Conservation (phyloP, 2,113 vertebrate genomes). For the Poeciliopsis occidentalis region DNA sequence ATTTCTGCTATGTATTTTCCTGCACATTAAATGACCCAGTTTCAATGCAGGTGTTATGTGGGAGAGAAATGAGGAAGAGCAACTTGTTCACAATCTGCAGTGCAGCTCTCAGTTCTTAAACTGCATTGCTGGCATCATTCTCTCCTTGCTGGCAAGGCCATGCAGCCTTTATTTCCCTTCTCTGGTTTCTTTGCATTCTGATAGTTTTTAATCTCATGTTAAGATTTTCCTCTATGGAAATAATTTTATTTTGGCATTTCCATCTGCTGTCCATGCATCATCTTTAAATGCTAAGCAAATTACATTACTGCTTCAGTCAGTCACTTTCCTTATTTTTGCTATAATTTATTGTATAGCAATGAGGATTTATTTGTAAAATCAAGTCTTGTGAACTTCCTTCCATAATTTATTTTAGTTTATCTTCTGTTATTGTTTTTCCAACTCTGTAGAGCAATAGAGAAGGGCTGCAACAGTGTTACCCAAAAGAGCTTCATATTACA, state of each 20-base stretch:
- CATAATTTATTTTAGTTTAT: too few species aligned
- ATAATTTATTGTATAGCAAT: too few species aligned
- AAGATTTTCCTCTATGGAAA: not conserved
- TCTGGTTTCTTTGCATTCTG: constrained; percentile 34
- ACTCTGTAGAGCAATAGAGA: constrained; percentile 32
- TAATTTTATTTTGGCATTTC: not conserved
- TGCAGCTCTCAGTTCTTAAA: constrained; percentile 61
- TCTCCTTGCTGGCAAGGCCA: constrained; percentile 49
- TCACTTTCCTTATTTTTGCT: not conserved
- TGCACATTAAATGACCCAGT: constrained; percentile 17
- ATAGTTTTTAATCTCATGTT: constrained; percentile 9
- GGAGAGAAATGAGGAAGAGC: constrained; percentile 24
- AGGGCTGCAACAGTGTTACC: not conserved
- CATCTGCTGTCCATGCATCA: not conserved
- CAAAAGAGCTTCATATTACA: not conserved
- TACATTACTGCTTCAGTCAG: constrained; percentile 11
- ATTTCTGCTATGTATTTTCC: not conserved
- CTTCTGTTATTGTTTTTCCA: constrained; percentile 13
- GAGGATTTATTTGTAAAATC: too few species aligned
- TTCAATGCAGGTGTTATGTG: constrained; percentile 13
- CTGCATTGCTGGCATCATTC: constrained; percentile 50
- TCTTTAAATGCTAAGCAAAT: constrained; percentile 46
- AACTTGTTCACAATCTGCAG: constrained; percentile 62
- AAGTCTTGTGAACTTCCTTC: too few species aligned
- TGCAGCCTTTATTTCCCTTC: constrained; percentile 46